Evolutionary conservation across 2,888 invertebrate genomes (phyloP).

Genomic region (Plutella xylostella): DNA sequence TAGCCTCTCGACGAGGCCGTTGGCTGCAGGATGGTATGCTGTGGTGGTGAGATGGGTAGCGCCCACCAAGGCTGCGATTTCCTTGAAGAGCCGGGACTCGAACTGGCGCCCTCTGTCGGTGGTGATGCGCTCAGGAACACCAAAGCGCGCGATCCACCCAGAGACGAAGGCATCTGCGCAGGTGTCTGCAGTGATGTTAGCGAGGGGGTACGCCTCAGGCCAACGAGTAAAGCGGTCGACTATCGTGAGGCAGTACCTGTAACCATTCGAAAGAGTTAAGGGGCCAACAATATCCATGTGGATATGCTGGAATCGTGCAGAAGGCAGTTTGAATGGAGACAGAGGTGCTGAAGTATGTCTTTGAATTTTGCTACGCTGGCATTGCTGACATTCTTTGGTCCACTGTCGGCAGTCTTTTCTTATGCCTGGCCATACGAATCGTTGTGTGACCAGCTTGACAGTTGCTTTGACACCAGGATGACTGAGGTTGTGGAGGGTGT

Average conservation of each 20-base stretch:
- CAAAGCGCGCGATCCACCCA: constrained; percentile 8
- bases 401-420: neutral
- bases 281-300: constrained; percentile 9
- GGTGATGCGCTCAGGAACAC: constrained; percentile 4
- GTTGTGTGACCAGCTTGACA: neutral
- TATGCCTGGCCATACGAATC: constrained; percentile 3
- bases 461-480: neutral
- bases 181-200: constrained; percentile 1
- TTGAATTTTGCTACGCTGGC: neutral
- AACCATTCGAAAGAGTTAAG: neutral
- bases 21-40: constrained; percentile 8
- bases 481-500: neutral
- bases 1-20: constrained; percentile 6
- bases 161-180: constrained; percentile 1
- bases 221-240: constrained; percentile 7
- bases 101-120: constrained; percentile 28
- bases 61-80: neutral
- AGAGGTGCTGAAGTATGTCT: neutral
- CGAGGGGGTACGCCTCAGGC: constrained; percentile 9
- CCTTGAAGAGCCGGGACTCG: neutral
- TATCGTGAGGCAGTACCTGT: constrained; percentile 4
- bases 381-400: neutral
- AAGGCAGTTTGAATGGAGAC: neutral
- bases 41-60: neutral
- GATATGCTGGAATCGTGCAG: constrained; percentile 5